phyloP scores from a whole-genome alignment of 2,888 invertebrate species.

The Apodemia zela region DNA sequence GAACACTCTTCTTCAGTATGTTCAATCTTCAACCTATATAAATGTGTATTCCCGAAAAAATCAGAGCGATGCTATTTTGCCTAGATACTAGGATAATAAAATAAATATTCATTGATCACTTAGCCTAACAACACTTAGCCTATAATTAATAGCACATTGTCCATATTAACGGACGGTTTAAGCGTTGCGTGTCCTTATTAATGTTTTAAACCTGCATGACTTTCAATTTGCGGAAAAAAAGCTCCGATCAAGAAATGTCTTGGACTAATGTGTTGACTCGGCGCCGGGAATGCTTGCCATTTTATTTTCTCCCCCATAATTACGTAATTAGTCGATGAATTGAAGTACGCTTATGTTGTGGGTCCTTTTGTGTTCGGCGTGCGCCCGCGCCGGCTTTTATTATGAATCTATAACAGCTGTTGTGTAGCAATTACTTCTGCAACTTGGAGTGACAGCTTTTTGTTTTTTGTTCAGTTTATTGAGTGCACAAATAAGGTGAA shows the following conservation, averaged over 20 bases:
- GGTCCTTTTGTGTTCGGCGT: conserved; percentile 67
- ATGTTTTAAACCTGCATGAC: conserved; percentile 43
- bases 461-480: conserved; percentile 15
- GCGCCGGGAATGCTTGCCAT: conserved; percentile 69
- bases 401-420: conserved; percentile 64
- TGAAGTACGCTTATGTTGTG: conserved; percentile 66
- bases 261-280: conserved; percentile 67
- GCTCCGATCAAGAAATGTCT: conserved; percentile 57
- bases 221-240: conserved; percentile 61
- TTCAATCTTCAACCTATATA: no score
- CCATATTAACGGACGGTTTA: conserved; percentile 19
- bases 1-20: no score
- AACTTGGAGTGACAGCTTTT: conserved; percentile 39
- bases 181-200: conserved; percentile 18
- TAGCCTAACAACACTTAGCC: background rate
- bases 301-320: conserved; percentile 69
- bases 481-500: conserved; percentile 14
- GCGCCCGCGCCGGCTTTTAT: conserved; percentile 58
- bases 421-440: conserved; percentile 42
- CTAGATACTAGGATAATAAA: no score
- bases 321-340: conserved; percentile 78
- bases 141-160: conserved; percentile 12
- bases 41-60: no score
- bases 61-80: no score
- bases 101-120: no score